phyloP scores from a whole-genome alignment of 1,140 invertebrate genomes.

The Ostrea edulis region DNA sequence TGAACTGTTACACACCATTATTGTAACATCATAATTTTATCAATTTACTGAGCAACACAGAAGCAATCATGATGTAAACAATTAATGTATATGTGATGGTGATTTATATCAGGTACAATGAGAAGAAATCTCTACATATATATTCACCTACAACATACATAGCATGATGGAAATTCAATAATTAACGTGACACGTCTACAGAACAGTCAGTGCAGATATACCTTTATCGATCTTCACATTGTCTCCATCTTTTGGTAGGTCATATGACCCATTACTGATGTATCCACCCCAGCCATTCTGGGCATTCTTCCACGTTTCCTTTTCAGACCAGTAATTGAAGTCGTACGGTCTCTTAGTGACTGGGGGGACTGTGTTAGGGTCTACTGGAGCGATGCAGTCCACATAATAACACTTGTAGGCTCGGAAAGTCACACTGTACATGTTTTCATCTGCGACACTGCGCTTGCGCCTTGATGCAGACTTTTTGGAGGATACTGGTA shows the following conservation, averaged over 20 bases:
- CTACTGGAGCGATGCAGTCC: slow-evolving; percentile 63
- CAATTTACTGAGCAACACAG: too few species aligned
- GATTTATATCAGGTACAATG: too few species aligned
- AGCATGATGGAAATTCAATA: too few species aligned
- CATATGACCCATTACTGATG: neutral
- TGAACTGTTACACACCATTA: too few species aligned
- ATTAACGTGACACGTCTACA: too few species aligned
- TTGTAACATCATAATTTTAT: too few species aligned
- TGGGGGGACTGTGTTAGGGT: slow-evolving; percentile 67
- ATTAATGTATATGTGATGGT: too few species aligned
- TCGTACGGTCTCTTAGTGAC: slow-evolving; percentile 54
- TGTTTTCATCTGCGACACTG: neutral
- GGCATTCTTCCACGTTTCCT: slow-evolving; percentile 50
- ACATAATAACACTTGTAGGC: slow-evolving; percentile 54
- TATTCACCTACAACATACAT: too few species aligned
- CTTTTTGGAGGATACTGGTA: neutral
- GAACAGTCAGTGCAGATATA: too few species aligned
- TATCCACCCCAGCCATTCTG: slow-evolving; percentile 22
- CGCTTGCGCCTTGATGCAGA: slow-evolving; percentile 10
- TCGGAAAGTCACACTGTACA: slow-evolving; percentile 12
- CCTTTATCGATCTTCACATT: slow-evolving; percentile 69
- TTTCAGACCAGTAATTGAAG: slow-evolving; percentile 58
- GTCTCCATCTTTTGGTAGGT: slow-evolving; percentile 59
- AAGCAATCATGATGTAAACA: too few species aligned
- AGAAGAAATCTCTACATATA: too few species aligned